Conservation (phyloP, 2,888 invertebrate species). For the Subacronicta megacephala region DNA sequence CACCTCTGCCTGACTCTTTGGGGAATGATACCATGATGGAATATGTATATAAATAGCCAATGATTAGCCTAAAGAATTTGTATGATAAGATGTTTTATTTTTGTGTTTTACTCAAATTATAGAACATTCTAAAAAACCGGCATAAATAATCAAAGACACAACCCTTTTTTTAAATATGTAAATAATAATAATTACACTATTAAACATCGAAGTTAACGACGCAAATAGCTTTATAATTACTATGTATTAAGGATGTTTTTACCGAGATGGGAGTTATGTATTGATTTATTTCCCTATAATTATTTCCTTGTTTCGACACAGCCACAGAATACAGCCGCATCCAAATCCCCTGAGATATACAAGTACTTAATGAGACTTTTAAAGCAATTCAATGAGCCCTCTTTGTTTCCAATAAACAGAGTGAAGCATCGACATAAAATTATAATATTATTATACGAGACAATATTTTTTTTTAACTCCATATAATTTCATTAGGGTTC, state of each 20-base stretch:
- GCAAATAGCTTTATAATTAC: constrained; percentile 15
- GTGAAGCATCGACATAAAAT: not conserved
- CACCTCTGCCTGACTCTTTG: too few relatives aligned
- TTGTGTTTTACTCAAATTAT: too few relatives aligned
- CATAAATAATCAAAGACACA: too few relatives aligned
- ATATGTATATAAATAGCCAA: too few relatives aligned
- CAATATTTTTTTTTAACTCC: too few relatives aligned
- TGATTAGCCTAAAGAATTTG: too few relatives aligned
- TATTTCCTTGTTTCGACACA: constrained; percentile 37
- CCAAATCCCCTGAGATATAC: constrained; percentile 4
- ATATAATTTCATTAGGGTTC: too few relatives aligned
- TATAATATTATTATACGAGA: too few relatives aligned
- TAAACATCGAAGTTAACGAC: not conserved
- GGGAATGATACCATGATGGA: too few relatives aligned
- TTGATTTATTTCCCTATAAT: constrained; percentile 26
- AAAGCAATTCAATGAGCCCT: not conserved
- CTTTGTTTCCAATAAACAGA: not conserved
- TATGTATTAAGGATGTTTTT: constrained; percentile 24
- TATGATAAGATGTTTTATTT: too few relatives aligned
- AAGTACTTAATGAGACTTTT: constrained; percentile 6
- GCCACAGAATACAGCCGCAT: constrained; percentile 10
- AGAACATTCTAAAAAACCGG: too few relatives aligned
- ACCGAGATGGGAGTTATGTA: constrained; percentile 5
- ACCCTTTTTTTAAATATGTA: too few relatives aligned
- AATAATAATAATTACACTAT: not conserved